Evolutionary conservation across 1,140 invertebrate genomes (phyloP).

Genomic region (Aphaenogaster floridana): DNA sequence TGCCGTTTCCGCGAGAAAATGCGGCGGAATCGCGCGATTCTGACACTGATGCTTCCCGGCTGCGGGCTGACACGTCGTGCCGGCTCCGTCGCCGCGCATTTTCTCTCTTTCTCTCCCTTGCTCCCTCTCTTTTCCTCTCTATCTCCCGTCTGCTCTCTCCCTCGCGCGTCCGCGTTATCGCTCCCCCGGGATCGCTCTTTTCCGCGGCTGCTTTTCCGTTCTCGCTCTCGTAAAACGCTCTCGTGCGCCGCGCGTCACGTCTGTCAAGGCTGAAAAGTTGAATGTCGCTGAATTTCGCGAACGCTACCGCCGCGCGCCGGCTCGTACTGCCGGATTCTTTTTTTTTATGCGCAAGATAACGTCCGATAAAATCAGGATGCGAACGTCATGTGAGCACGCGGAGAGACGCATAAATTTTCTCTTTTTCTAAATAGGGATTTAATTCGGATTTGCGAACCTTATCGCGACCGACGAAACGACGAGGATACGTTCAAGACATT

Average conservation of each 20-base stretch:
- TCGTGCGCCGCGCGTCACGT: neutral
- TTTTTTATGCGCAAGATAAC: neutral
- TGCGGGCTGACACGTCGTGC: conserved; percentile 25
- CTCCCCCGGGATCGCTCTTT: neutral
- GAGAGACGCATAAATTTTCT: neutral
- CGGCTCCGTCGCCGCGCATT: neutral
- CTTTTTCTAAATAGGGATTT: neutral
- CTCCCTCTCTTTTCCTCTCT: neutral
- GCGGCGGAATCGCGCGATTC: conserved; percentile 2
- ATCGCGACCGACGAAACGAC: neutral
- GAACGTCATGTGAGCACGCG: neutral
- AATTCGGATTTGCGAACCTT: neutral
- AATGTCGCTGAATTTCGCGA: neutral
- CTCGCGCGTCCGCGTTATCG: conserved; percentile 11
- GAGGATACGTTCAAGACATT: neutral
- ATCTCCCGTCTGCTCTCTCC: neutral
- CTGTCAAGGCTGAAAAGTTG: neutral
- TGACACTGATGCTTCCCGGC: neutral
- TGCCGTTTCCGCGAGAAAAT: conserved; percentile 19
- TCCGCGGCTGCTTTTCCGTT: too few species aligned
- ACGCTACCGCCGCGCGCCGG: neutral
- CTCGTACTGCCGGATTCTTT: neutral
- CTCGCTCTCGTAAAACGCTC: neutral
- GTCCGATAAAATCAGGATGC: neutral
- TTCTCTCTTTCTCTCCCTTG: neutral